Percentiles rank a stretch among this genome's conserved stretches.
phyloP scores from a whole-genome alignment of 1,140 invertebrate species.

The Megathymus violae region DNA sequence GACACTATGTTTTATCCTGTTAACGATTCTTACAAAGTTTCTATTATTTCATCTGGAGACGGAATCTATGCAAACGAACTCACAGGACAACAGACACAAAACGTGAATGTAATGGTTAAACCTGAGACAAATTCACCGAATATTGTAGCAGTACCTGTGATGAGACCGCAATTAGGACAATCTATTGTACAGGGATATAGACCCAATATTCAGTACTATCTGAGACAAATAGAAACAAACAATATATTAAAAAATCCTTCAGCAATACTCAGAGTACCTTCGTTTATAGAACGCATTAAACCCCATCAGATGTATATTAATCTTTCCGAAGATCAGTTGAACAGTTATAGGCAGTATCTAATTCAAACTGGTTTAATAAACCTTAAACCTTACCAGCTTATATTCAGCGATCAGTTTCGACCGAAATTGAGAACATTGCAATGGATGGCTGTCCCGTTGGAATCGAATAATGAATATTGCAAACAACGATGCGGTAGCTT shows the following conservation, averaged over 20 bases:
- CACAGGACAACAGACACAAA: background rate
- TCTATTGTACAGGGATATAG: background rate
- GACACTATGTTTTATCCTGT: background rate
- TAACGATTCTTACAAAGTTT: background rate
- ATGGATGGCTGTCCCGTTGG: background rate
- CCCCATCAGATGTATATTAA: background rate
- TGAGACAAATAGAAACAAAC: background rate
- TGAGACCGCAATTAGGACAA: background rate
- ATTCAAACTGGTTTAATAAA: slow-evolving; percentile 2
- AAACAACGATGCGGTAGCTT: background rate
- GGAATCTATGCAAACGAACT: slow-evolving; percentile 2
- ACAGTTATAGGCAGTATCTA: slow-evolving; percentile 4
- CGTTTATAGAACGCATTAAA: background rate
- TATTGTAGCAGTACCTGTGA: background rate
- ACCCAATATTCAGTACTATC: slow-evolving; percentile 3
- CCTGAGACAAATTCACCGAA: background rate
- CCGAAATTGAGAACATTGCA: background rate
- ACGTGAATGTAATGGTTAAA: background rate
- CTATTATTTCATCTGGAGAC: background rate
- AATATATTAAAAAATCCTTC: background rate
- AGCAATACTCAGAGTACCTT: background rate
- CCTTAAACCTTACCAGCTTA: slow-evolving; percentile 1
- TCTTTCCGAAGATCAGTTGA: background rate
- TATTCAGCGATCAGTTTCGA: background rate
- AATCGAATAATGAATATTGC: background rate